These are phyloP conservation scores for Drosophila grimshawi DNA, from an alignment of 1,140 invertebrate genomes.

Conservation along the genomic window DNA sequence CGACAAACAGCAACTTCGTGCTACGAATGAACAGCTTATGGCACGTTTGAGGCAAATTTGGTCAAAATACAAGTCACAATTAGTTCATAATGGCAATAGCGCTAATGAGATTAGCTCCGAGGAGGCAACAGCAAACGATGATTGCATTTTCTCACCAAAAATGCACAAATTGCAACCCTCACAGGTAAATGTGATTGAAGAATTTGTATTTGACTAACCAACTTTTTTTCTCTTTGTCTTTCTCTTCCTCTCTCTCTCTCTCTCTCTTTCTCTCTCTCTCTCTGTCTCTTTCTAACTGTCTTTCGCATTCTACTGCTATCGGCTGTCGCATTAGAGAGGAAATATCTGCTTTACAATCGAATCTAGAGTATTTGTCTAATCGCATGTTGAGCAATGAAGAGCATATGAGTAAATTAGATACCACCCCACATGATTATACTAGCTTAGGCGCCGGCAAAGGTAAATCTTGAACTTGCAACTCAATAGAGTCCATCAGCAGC, in stretches of 20 bases:
- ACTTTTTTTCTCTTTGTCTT: conserved; percentile 24
- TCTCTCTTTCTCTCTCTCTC: conserved; percentile 38
- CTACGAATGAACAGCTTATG: conserved; percentile 87
- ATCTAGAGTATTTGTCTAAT: conserved; percentile 86
- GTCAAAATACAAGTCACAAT: conserved; percentile 85
- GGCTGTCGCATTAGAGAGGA: conserved; percentile 83
- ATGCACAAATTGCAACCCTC: conserved; percentile 44
- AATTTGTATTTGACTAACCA: conserved; percentile 52
- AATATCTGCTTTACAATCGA: conserved; percentile 86
- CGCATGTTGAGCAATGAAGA: conserved; percentile 84
- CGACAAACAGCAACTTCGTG: conserved; percentile 86
- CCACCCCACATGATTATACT: conserved; percentile 71
- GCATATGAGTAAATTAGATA: conserved; percentile 80
- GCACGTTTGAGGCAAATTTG: conserved; percentile 86
- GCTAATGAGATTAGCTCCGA: conserved; percentile 51
- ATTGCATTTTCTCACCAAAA: conserved; percentile 49
- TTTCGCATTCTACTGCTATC: conserved; percentile 38
- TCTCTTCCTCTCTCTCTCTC: conserved; percentile 46
- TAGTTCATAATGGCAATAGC: conserved; percentile 42
- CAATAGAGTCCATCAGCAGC: background rate
- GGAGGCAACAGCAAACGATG: conserved; percentile 38
- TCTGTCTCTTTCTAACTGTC: conserved; percentile 16
- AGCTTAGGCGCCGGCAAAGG: conserved; percentile 80
- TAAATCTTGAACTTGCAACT: conserved; percentile 50
- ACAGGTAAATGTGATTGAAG: conserved; percentile 51